phyloP scores from a whole-genome alignment of 2,888 invertebrate species.

The Margaritifera margaritifera region DNA sequence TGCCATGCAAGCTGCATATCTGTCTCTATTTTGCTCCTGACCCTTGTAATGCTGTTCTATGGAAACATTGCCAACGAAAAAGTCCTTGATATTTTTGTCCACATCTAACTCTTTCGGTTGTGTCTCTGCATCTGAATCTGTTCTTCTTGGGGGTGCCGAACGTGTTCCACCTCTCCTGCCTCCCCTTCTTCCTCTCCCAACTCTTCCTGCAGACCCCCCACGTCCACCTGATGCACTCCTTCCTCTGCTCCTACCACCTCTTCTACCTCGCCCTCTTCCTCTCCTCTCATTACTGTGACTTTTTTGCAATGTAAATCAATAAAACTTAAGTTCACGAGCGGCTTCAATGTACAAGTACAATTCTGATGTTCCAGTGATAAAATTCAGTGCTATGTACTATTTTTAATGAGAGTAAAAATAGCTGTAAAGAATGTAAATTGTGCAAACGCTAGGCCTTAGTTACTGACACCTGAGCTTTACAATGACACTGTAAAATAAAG shows the following conservation, averaged over 20 bases:
- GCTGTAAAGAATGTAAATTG: too few species aligned
- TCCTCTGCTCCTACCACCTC: conserved; percentile 33
- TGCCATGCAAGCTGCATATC: conserved; percentile 64
- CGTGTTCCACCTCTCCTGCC: conserved; percentile 10
- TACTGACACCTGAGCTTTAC: too few species aligned
- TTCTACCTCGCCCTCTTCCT: conserved; percentile 32
- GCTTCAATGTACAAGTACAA: neutral
- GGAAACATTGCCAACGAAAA: conserved; percentile 61
- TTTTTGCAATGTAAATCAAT: conserved; percentile 1
- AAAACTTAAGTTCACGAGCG: neutral
- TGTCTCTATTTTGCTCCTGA: conserved; percentile 55
- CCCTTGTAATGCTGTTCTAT: conserved; percentile 62
- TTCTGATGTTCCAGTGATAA: too few species aligned
- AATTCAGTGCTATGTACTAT: too few species aligned
- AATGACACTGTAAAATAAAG: too few species aligned
- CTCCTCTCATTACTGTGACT: conserved; percentile 39
- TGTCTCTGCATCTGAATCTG: conserved; percentile 1
- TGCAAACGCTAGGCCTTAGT: too few species aligned
- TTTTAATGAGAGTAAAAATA: too few species aligned
- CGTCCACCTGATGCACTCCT: conserved; percentile 29
- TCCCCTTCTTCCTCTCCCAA: conserved; percentile 15
- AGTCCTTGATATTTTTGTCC: conserved; percentile 54
- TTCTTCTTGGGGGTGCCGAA: conserved; percentile 5
- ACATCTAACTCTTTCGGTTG: conserved; percentile 46
- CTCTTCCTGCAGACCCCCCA: conserved; percentile 13